These are phyloP conservation scores for Taphrorychus bicolor DNA, from an alignment of 2,888 invertebrate genomes.

Conservation along the genomic window DNA sequence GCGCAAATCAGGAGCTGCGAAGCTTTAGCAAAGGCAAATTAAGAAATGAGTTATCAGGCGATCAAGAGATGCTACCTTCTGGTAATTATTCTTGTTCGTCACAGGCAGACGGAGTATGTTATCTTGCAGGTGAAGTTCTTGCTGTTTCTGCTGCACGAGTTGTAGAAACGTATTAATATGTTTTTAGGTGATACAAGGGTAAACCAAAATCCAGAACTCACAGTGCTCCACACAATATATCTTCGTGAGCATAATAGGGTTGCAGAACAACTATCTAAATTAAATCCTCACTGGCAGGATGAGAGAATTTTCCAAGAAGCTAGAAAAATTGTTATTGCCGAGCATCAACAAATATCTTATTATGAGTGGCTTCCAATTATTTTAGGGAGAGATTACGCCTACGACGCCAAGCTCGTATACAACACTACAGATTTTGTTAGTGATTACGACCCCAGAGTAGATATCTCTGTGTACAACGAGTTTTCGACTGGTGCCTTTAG, in stretches of 20 bases:
- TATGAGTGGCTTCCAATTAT: conserved; percentile 71
- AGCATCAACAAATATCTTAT: conserved; percentile 72
- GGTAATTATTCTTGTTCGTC: conserved; percentile 39
- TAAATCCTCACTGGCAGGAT: conserved; percentile 63
- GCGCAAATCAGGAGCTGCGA: conserved; percentile 49
- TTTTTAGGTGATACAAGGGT: conserved; percentile 55
- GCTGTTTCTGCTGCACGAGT: too few relatives aligned
- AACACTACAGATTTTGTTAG: conserved; percentile 29
- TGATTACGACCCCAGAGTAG: conserved; percentile 44
- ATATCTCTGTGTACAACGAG: conserved; percentile 54
- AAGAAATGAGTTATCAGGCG: conserved; percentile 48
- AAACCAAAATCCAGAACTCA: conserved; percentile 58
- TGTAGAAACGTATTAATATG: background rate
- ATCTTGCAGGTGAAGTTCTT: conserved; percentile 28
- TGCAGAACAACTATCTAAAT: conserved; percentile 52
- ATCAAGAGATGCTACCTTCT: conserved; percentile 52
- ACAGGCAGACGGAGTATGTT: conserved; percentile 34
- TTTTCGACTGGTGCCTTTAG: conserved; percentile 57
- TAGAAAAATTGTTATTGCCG: conserved; percentile 57
- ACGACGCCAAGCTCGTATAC: conserved; percentile 20
- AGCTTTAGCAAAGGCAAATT: conserved; percentile 51
- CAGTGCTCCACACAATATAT: conserved; percentile 58
- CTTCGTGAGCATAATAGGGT: conserved; percentile 61
- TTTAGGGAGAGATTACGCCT: conserved; percentile 17
- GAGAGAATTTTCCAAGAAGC: conserved; percentile 60